phyloP scores from a whole-genome alignment of 2,797 vertebrate genomes.

The Sebastes vulpes region DNA sequence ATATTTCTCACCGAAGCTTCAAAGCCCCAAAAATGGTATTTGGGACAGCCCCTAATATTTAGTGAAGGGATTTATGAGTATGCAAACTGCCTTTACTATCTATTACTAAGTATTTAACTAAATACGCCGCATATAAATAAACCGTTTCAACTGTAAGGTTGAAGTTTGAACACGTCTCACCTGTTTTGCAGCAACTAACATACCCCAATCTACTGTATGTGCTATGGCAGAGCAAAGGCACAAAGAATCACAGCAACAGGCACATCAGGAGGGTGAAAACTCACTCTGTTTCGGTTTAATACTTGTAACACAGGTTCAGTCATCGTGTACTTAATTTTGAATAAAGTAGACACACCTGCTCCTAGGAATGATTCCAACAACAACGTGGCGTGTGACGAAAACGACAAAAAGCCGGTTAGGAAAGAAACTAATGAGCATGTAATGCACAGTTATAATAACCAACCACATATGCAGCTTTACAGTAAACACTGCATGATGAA shows the following conservation, averaged over 20 bases:
- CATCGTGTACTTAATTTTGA: background rate
- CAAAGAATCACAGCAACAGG: background rate
- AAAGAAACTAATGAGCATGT: background rate
- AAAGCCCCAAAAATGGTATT: too few relatives aligned
- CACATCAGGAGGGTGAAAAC: background rate
- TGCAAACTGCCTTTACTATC: background rate
- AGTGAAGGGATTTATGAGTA: background rate
- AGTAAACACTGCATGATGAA: background rate
- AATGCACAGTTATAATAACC: background rate
- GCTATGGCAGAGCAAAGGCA: background rate
- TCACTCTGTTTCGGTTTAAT: background rate
- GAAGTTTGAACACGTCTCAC: conserved; percentile 18
- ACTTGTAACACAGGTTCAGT: conserved; percentile 24
- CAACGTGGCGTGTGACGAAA: background rate
- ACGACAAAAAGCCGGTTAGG: background rate
- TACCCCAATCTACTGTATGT: background rate
- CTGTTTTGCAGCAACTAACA: conserved; percentile 15
- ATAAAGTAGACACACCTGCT: background rate
- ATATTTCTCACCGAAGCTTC: too few relatives aligned
- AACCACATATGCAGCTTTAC: background rate
- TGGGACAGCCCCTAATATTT: background rate
- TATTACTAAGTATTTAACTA: background rate
- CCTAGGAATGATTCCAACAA: background rate
- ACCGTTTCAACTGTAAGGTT: accelerated
- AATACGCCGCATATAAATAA: background rate